These are phyloP conservation scores for Bhutanitis thaidina DNA, from an alignment of 2,888 invertebrate species.

Conservation along the genomic window DNA sequence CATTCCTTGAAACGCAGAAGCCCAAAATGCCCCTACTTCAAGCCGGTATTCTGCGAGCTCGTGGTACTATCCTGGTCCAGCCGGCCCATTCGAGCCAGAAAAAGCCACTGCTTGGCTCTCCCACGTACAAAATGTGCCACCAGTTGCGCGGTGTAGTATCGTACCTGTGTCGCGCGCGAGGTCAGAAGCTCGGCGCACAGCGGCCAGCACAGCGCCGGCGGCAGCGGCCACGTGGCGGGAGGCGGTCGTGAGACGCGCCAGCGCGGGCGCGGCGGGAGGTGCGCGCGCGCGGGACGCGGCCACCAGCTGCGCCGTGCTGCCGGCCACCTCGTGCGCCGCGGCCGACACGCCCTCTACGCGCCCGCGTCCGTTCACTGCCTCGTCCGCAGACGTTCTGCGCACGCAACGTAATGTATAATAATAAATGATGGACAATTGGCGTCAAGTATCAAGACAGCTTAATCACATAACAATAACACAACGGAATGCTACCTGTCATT, in stretches of 20 bases:
- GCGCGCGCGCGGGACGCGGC: constrained; percentile 98
- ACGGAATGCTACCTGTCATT: no score
- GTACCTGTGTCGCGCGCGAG: constrained; percentile 91
- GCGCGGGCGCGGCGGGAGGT: constrained; percentile 87
- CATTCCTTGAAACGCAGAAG: no score
- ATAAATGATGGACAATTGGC: no score
- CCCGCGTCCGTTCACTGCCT: constrained; percentile 90
- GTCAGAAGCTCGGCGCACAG: constrained; percentile 93
- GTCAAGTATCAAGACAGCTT: no score
- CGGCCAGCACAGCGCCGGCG: constrained; percentile 95
- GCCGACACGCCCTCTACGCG: constrained; percentile 96
- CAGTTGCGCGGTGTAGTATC: no score
- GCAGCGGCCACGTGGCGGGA: constrained; percentile 94
- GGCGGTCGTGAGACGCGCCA: constrained; percentile 90
- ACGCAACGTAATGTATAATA: background rate
- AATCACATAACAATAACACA: no score
- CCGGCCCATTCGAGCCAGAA: no score
- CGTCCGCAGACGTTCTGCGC: constrained; percentile 89
- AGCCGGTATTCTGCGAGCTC: no score
- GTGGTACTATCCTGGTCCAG: no score
- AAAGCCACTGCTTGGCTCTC: no score
- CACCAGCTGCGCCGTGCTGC: constrained; percentile 98
- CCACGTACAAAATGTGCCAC: no score
- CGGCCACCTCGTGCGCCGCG: constrained; percentile 96
- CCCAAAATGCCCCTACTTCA: no score